Evolutionary conservation across 2,888 invertebrate genomes (phyloP).

Genomic region (Entomobrya multifasciata): DNA sequence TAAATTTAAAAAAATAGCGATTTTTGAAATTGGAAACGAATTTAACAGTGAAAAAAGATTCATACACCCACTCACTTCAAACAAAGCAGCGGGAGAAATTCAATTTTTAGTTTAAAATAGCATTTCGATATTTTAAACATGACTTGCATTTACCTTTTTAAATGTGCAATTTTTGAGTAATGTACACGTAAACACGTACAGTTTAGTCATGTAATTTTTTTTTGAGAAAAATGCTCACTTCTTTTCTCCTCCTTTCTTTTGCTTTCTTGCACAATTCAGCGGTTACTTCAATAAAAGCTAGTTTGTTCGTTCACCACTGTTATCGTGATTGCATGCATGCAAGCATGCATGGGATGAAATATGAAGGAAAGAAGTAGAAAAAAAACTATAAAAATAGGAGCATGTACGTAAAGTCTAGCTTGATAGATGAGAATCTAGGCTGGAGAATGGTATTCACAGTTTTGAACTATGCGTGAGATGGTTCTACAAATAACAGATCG

Average conservation of each 20-base stretch:
- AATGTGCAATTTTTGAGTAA: slow-evolving; percentile 20
- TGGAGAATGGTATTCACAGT: slow-evolving; percentile 29
- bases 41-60: no score
- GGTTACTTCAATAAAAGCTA: not conserved
- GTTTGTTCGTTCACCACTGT: not conserved
- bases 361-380: not conserved
- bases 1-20: no score
- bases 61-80: no score
- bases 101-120: no score
- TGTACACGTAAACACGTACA: not conserved
- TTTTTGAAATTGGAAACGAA: no score
- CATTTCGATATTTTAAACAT: no score
- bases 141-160: not conserved
- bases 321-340: slow-evolving; percentile 41
- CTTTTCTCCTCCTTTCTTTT: not conserved
- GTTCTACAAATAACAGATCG: slow-evolving; percentile 33
- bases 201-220: no score
- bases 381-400: not conserved
- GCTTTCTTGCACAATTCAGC: not conserved
- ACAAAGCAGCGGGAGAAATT: no score
- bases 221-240: slow-evolving; percentile 28
- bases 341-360: slow-evolving; percentile 24
- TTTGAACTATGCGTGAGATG: slow-evolving; percentile 53
- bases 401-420: no score
- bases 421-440: no score